Base-by-base conservation (phyloP, 2,797 vertebrate genomes). In the Psittacula derbiana region DNA sequence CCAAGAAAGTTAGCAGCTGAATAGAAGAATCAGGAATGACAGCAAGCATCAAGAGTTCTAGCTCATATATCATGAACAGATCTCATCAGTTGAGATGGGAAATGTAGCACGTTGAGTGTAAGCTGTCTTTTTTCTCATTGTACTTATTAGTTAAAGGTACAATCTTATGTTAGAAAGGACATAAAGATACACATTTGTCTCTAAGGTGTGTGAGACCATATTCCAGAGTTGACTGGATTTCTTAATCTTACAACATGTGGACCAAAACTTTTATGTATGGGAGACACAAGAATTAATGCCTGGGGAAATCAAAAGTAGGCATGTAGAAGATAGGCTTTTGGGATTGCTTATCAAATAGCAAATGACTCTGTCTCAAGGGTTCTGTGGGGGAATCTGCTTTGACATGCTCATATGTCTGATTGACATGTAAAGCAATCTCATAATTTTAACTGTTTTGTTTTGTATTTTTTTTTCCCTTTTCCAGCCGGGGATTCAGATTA, bases 401-500 rank as follows among this genome's bases (percentile, higher is more conserved):
- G n/a, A 33, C 55, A 33, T 57, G 55, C 55, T 33, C 15, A 57
- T 57, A 33, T 57, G 55, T 57, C 55, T 57, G n/a, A 33, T 33
- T 57, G n/a, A 57, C 47, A 18, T 72, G 25, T 80, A 90, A 84
- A 72, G 74, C 49, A 61, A 4, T 86, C 58, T 90, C 58, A 36
- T 88, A 1, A 53, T 90, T 95, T 84, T 75, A 72, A 43, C 41
- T 90, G 52, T 4, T 46, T 90, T 33, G 91, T 88, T 91, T 80
- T 58, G 57, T 11, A 11, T 24, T 36, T 58, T 58, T 25, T 50
- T 30, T 30, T 6, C 16, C 27, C 55, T 20, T 67, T 96, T 36
- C 57, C 38, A 92, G 44, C 11, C 58, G 53, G 18, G 41, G 83
- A 53, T 93, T 93, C 73, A 53, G 61, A 28, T 75, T 94, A 72